Percentiles rank a stretch among this genome's conserved stretches.
These are phyloP conservation scores for Sceloporus tristichus DNA, from an alignment of 2,113 vertebrate genomes.

Conservation along the genomic window DNA sequence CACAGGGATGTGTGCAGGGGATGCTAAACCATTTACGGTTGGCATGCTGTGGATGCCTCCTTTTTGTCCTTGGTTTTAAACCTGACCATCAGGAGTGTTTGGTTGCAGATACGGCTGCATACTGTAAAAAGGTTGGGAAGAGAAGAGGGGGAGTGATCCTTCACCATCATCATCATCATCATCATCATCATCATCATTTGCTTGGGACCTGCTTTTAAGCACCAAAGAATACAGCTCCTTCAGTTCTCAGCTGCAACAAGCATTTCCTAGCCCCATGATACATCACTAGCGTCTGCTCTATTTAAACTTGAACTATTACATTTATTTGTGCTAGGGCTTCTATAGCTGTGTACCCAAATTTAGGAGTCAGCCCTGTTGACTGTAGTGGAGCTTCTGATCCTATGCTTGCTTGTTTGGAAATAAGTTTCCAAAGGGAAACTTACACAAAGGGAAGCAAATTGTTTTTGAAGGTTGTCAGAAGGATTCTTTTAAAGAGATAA, in stretches of 20 bases:
- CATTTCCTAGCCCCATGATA: not conserved
- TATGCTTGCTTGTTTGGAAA: not conserved
- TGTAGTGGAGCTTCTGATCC: not conserved
- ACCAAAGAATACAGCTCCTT: not conserved
- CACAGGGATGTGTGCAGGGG: not conserved
- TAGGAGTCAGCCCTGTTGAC: not conserved
- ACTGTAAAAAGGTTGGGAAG: not conserved
- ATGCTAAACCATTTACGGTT: fast-evolving
- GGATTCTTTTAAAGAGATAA: not conserved
- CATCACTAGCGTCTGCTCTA: not conserved
- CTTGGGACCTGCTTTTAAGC: not conserved
- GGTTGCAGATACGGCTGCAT: not conserved
- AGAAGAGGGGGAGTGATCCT: not conserved
- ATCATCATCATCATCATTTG: not conserved
- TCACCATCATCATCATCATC: too few species aligned
- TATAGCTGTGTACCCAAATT: not conserved
- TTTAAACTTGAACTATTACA: not conserved
- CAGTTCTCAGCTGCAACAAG: not conserved
- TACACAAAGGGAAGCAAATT: not conserved
- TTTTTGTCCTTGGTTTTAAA: conserved; percentile 7
- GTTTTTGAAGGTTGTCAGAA: not conserved
- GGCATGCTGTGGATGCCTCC: fast-evolving
- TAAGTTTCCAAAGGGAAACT: not conserved
- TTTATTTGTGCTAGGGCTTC: not conserved
- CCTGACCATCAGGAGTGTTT: not conserved